Evolutionary conservation across 2,797 vertebrate species (phyloP), one percentile per base, ranked within the genome.

Genomic region (Botia almorhae): DNA sequence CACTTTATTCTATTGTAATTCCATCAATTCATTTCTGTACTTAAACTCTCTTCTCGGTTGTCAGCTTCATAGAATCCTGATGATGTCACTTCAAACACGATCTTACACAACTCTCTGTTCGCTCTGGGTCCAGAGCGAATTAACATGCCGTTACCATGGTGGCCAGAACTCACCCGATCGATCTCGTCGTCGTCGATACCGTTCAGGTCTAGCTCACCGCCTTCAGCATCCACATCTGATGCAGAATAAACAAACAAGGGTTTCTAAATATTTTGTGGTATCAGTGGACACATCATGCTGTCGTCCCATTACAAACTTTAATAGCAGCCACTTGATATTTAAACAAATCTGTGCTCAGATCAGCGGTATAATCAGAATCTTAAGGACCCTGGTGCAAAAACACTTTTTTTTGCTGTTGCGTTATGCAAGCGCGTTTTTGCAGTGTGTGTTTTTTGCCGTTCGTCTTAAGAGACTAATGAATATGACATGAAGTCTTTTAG

Each of bases 131-230:
- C 3, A 29, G 36, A 26, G n/a, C 4, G 69, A 58, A 73, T 48
- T 21, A 63, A 14, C 51, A 17, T 50, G 21, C 36, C 2, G 11
- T 33, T 73, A 50, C 29, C 43, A 63, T 36, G 39, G 3, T 3
- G 23, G 60, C 69, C 53, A 71, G 43, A 71, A 89, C 88, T 80
- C 88, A 98, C 98, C 93, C 95, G 93, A 89, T 99, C 96, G 7
- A 99, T 98, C 91, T 99, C 97, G 0, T 84, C 89, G 90, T 99
- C 98, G 0, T 99, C 97, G 0, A 99, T 99, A 77, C 97, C 97
- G 1, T 93, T 98, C 90, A 99, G 94, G 91, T 99, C 98, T 86
- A 99, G 91, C 82, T 99, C 97, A 0, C 97, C 96, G 0, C 94
- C 93, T 80, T 95, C 96, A 0, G 88, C 85, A 3, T 87, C 87